phyloP scores from a whole-genome alignment of 2,888 invertebrate genomes.

The Microplitis deprimator region DNA sequence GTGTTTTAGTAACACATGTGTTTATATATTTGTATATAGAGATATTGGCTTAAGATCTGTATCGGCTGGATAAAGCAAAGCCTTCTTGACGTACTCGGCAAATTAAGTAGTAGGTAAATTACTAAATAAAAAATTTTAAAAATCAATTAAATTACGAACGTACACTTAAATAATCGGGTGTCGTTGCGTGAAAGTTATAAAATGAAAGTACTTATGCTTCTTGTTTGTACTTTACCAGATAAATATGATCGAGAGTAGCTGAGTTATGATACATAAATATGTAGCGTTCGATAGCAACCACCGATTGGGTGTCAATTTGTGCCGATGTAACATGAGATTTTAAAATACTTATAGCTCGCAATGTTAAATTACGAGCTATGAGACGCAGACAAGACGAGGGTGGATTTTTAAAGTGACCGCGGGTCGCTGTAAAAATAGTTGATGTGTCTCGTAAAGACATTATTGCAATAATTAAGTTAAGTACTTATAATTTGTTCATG shows the following conservation, averaged over 20 bases:
- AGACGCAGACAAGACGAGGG: background rate
- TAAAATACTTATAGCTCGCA: background rate
- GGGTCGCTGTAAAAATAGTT: background rate
- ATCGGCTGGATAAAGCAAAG: slow-evolving; percentile 25
- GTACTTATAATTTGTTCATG: background rate
- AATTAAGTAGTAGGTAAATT: slow-evolving; percentile 44
- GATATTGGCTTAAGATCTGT: background rate
- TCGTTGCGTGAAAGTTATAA: slow-evolving; percentile 23
- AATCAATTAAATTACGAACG: slow-evolving; percentile 36
- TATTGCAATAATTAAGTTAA: background rate
- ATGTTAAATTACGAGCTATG: background rate
- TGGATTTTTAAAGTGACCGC: background rate
- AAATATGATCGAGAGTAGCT: slow-evolving; percentile 12
- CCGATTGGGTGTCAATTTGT: slow-evolving; percentile 22
- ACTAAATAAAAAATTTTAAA: slow-evolving; percentile 11
- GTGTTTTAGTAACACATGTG: background rate
- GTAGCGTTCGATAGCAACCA: background rate
- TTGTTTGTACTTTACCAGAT: background rate
- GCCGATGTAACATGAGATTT: slow-evolving; percentile 22
- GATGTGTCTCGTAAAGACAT: background rate
- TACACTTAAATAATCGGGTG: slow-evolving; percentile 40
- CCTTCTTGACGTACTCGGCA: slow-evolving; percentile 56
- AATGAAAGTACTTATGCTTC: slow-evolving; percentile 10
- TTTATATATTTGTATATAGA: background rate
- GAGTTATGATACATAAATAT: slow-evolving; percentile 11